Percentiles rank a stretch among this genome's conserved stretches.
phyloP scores from a whole-genome alignment of 2,113 vertebrate genomes.

The Saimiri boliviensis region DNA sequence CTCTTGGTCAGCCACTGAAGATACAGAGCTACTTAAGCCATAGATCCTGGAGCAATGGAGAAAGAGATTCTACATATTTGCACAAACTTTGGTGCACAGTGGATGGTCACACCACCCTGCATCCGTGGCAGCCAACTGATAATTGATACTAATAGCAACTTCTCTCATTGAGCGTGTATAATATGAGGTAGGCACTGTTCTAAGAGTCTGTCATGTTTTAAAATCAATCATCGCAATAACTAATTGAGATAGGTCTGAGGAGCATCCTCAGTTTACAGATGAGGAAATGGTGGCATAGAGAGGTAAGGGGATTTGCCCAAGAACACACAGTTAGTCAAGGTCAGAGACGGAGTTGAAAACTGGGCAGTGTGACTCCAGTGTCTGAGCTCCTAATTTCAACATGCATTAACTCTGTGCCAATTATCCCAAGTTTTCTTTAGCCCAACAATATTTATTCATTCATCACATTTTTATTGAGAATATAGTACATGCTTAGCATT shows the following conservation, averaged over 20 bases:
- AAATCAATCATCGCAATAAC: background rate
- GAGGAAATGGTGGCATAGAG: background rate
- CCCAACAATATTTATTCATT: background rate
- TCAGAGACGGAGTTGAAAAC: background rate
- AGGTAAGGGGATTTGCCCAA: background rate
- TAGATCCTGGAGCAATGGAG: background rate
- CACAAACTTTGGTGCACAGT: background rate
- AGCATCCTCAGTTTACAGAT: background rate
- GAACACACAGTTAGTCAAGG: background rate
- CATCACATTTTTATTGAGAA: background rate
- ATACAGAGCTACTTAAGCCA: background rate
- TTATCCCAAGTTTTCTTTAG: background rate
- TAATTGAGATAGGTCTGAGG: background rate
- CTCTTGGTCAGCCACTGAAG: background rate
- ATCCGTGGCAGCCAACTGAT: background rate
- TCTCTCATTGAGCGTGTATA: background rate
- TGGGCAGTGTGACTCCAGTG: background rate
- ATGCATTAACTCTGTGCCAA: background rate
- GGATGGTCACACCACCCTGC: background rate
- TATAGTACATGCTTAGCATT: background rate
- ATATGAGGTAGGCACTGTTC: background rate
- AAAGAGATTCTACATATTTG: background rate
- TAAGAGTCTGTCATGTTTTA: background rate
- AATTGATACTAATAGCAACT: background rate
- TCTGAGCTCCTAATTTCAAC: background rate